These are phyloP conservation scores for Dynastes tityus DNA, from an alignment of 2,888 invertebrate genomes.

Conservation along the genomic window DNA sequence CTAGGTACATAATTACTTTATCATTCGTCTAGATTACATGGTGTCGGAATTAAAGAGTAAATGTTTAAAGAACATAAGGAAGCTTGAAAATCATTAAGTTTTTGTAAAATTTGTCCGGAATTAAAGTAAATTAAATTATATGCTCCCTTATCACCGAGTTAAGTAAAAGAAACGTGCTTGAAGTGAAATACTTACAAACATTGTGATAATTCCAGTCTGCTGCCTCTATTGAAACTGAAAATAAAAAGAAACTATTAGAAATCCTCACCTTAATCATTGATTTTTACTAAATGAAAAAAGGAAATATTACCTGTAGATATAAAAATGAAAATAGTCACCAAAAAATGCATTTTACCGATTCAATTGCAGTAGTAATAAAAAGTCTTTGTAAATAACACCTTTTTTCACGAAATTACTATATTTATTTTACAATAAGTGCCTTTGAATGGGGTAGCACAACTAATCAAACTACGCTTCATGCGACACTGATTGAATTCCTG, in stretches of 20 bases:
- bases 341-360: background rate
- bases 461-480: background rate
- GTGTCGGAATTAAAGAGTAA: no score
- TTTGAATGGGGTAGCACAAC: background rate
- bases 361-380: background rate
- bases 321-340: background rate
- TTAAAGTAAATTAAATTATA: no score
- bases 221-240: conserved; percentile 9
- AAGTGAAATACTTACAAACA: conserved; percentile 16
- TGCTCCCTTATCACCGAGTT: no score
- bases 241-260: background rate
- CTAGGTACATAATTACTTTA: no score
- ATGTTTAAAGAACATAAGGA: no score
- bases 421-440: background rate
- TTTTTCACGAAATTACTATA: background rate
- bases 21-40: no score
- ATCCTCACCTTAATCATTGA: background rate
- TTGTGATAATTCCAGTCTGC: conserved; percentile 6
- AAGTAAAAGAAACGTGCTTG: no score
- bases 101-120: no score
- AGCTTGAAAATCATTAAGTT: no score
- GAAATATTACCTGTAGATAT: background rate
- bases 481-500: background rate
- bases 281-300: background rate
- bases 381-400: background rate